phyloP scores from a whole-genome alignment of 2,797 vertebrate genomes.

The Pteropus rufus region DNA sequence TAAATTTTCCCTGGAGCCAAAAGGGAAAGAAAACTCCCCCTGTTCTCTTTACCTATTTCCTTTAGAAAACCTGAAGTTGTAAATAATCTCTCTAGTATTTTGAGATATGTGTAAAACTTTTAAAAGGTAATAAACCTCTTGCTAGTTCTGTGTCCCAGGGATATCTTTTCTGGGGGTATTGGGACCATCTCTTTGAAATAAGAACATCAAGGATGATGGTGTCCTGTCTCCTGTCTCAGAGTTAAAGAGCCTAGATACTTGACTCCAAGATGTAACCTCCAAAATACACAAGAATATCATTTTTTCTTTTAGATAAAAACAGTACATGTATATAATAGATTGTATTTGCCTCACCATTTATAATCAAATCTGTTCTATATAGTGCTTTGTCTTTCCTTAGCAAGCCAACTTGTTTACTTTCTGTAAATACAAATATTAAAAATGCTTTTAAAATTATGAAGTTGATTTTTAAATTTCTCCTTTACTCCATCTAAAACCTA shows the following conservation, averaged over 20 bases:
- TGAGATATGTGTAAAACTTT: neutral
- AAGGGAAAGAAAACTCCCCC: neutral
- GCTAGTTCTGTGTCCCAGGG: neutral
- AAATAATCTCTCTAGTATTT: neutral
- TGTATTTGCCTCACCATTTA: neutral
- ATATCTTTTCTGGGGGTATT: neutral
- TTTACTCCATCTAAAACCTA: conserved; percentile 53
- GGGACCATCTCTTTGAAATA: neutral
- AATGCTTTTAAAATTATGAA: conserved; percentile 36
- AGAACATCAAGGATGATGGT: neutral
- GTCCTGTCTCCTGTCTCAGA: neutral
- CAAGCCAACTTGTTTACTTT: neutral
- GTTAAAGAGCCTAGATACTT: neutral
- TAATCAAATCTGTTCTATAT: neutral
- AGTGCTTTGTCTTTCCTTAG: neutral
- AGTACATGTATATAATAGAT: neutral
- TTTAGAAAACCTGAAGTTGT: neutral
- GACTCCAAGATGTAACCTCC: neutral
- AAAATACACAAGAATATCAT: neutral
- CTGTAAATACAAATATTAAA: neutral
- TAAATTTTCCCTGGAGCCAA: neutral
- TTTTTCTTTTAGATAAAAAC: neutral
- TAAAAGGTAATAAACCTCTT: neutral
- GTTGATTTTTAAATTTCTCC: conserved; percentile 17
- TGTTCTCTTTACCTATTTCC: neutral